These are phyloP conservation scores for Campaea margaritaria DNA, from an alignment of 2,888 invertebrate genomes.

Conservation along the genomic window DNA sequence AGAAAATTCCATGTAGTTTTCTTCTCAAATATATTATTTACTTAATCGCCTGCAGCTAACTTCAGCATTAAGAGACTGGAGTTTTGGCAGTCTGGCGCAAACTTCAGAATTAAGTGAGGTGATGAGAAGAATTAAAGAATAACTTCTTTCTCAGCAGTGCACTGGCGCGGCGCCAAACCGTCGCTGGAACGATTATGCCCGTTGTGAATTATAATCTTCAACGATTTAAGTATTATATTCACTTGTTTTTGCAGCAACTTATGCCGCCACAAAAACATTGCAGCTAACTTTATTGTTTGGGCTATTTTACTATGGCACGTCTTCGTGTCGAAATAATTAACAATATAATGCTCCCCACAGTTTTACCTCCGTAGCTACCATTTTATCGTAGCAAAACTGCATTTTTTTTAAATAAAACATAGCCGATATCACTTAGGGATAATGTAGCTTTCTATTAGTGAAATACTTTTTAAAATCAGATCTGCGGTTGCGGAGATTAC, in stretches of 20 bases:
- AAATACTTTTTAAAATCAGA: no score
- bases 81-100: conserved; percentile 21
- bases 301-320: not conserved
- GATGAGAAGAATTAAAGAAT: conserved; percentile 60
- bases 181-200: conserved; percentile 59
- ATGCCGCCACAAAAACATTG: not conserved
- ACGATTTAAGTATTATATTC: conserved; percentile 13
- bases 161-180: conserved; percentile 61
- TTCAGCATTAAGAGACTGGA: conserved; percentile 14
- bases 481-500: no score
- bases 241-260: not conserved
- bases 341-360: no score
- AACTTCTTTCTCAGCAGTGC: conserved; percentile 55
- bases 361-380: no score
- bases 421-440: no score
- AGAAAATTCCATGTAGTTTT: no score
- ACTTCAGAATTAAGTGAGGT: conserved; percentile 45
- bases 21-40: not conserved
- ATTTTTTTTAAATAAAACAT: no score
- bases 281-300: not conserved
- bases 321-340: no score
- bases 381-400: no score
- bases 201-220: conserved; percentile 42
- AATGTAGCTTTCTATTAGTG: no score
- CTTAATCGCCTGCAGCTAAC: conserved; percentile 10